phyloP scores from a whole-genome alignment of 1,140 invertebrate genomes.

The Monomorium pharaonis region DNA sequence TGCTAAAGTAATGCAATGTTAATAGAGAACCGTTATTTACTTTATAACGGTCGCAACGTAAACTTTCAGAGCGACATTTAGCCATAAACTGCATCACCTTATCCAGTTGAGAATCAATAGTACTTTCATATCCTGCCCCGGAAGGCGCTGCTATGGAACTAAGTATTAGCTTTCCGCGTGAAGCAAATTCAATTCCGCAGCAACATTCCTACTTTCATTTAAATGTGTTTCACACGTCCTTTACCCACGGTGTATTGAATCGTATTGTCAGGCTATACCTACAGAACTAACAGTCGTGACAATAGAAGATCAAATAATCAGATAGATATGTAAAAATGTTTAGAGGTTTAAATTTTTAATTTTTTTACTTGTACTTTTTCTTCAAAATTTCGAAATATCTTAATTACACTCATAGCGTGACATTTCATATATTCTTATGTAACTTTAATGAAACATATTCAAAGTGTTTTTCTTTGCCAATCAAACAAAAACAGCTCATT shows the following conservation, averaged over 20 bases:
- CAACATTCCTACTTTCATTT: slow-evolving; percentile 30
- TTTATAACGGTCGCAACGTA: not conserved
- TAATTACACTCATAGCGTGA: too few species aligned
- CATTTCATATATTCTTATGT: not conserved
- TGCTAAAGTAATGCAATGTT: not conserved
- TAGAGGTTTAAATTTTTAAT: too few species aligned
- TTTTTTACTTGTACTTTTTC: not conserved
- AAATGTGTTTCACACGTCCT: slow-evolving; percentile 4
- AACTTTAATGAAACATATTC: not conserved
- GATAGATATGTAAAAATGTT: not conserved
- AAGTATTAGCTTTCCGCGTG: slow-evolving; percentile 9
- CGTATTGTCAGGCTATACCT: not conserved
- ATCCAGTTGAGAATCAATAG: slow-evolving; percentile 51
- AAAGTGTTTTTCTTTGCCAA: not conserved
- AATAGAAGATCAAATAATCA: not conserved
- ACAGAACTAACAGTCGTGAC: not conserved
- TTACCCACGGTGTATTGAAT: not conserved
- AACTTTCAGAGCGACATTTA: slow-evolving; percentile 39
- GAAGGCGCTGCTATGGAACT: slow-evolving; percentile 11
- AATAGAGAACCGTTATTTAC: not conserved
- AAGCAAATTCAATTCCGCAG: slow-evolving; percentile 28
- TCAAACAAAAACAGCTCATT: not conserved
- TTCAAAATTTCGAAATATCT: slow-evolving; percentile 3
- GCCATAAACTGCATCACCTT: slow-evolving; percentile 29
- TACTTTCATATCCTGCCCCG: slow-evolving; percentile 60